Percentiles rank a stretch among this genome's conserved stretches.
phyloP scores from a whole-genome alignment of 2,888 invertebrate genomes.

The Meandrusa payeni region DNA sequence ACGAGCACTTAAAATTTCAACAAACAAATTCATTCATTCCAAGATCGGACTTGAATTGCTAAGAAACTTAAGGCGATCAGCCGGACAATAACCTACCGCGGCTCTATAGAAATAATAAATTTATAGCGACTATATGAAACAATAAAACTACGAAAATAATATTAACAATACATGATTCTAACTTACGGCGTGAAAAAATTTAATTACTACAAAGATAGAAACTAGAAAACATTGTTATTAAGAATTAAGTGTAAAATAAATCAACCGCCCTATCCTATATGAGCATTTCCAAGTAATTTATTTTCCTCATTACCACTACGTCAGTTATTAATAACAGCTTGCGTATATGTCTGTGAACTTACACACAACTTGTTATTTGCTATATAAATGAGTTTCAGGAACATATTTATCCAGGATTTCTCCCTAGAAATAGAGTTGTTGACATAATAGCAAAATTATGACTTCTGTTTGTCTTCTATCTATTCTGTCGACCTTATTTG shows the following conservation, averaged over 20 bases:
- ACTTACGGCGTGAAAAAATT: neutral
- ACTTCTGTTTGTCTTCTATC: too few species aligned
- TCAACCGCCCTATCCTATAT: neutral
- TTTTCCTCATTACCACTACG: conserved; percentile 4
- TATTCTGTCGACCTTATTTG: too few species aligned
- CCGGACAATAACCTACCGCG: too few species aligned
- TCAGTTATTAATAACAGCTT: conserved; percentile 6
- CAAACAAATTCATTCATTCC: too few species aligned
- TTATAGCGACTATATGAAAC: too few species aligned
- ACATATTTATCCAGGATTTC: neutral
- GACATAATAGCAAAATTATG: neutral
- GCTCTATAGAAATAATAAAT: too few species aligned
- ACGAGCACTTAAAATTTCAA: too few species aligned
- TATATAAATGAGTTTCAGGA: neutral
- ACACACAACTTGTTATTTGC: neutral
- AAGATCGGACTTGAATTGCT: too few species aligned
- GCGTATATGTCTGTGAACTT: neutral
- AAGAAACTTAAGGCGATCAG: too few species aligned
- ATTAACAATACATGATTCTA: neutral
- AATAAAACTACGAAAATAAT: too few species aligned
- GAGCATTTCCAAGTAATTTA: neutral
- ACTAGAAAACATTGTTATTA: conserved; percentile 6
- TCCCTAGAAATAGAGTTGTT: neutral
- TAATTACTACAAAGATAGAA: conserved; percentile 4
- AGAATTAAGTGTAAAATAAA: conserved; percentile 7